These are phyloP conservation scores for Labeo calbasu DNA, from an alignment of 2,797 vertebrate species.

Conservation along the genomic window DNA sequence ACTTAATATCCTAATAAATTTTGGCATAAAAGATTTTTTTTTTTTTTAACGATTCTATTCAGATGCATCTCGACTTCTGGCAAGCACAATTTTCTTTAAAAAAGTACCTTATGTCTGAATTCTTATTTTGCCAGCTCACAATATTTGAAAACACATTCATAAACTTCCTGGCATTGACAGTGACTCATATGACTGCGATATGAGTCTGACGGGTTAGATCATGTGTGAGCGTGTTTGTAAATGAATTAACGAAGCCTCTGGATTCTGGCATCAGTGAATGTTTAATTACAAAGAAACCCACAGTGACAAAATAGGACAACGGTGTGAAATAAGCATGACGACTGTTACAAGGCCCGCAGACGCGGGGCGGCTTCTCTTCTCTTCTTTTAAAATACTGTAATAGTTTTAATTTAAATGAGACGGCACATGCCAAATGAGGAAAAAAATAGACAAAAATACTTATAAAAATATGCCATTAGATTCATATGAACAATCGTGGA, in stretches of 20 bases:
- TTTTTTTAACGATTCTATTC: not conserved
- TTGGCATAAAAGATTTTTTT: no score
- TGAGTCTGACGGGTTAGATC: not conserved
- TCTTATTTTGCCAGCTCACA: not conserved
- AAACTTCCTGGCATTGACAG: not conserved
- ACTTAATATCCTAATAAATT: no score
- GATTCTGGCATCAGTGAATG: constrained; percentile 78
- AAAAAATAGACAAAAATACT: constrained; percentile 71
- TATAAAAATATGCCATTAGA: constrained; percentile 91
- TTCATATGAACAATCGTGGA: constrained; percentile 85
- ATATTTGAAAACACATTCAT: not conserved
- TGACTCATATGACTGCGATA: not conserved
- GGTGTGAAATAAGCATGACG: constrained; percentile 69
- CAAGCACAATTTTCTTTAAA: not conserved
- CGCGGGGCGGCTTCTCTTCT: constrained; percentile 36
- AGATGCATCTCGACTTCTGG: not conserved
- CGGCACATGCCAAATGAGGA: constrained; percentile 67
- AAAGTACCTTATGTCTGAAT: not conserved
- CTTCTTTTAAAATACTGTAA: constrained; percentile 65
- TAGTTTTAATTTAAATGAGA: constrained; percentile 77
- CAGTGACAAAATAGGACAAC: constrained; percentile 82
- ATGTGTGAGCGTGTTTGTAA: not conserved
- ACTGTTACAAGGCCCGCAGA: constrained; percentile 60
- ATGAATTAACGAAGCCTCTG: constrained; percentile 11
- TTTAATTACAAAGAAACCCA: constrained; percentile 88